Conservation (phyloP, 2,888 invertebrate genomes). For the Phragmatobia fuliginosa region DNA sequence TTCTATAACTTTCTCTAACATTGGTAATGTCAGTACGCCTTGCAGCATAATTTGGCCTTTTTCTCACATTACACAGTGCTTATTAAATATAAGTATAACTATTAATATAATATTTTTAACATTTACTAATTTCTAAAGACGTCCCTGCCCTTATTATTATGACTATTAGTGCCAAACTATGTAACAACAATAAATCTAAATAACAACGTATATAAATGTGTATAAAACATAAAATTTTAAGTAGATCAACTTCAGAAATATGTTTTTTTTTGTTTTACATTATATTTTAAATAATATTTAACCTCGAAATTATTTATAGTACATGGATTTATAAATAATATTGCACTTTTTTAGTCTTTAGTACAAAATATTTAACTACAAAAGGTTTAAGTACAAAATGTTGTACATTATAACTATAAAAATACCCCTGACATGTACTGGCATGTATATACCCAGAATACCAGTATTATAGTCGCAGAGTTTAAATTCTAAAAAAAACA, state of each 20-base stretch:
- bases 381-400: background rate
- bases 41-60: background rate
- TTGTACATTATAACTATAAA: conserved; percentile 1
- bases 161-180: background rate
- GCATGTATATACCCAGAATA: background rate
- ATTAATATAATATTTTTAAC: background rate
- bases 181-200: background rate
- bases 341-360: background rate
- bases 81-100: background rate
- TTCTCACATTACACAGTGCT: background rate
- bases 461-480: background rate
- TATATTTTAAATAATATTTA: background rate
- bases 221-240: background rate
- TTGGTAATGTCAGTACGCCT: too few species aligned
- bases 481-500: background rate
- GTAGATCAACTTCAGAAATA: background rate
- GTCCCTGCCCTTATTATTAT: background rate
- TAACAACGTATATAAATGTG: background rate
- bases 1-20: background rate
- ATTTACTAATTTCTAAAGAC: background rate
- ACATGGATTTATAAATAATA: background rate
- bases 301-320: background rate
- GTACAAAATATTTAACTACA: background rate
- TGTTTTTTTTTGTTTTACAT: background rate
- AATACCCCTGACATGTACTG: background rate